Evolutionary conservation across 2,797 vertebrate genomes (phyloP).

Genomic region (Oreochromis grahami): DNA sequence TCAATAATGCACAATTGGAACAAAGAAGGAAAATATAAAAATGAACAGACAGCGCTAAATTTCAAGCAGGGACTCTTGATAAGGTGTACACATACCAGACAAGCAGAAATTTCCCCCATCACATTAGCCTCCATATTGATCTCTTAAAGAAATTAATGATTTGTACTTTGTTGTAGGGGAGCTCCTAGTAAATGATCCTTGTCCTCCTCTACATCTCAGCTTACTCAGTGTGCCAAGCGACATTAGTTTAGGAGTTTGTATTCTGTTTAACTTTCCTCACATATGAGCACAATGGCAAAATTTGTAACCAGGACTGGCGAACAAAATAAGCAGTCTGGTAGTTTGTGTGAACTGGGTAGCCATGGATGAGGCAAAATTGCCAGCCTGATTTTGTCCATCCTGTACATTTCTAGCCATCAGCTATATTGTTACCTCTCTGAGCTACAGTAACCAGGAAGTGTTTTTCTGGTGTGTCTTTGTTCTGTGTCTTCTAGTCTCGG

Average conservation of each 20-base stretch:
- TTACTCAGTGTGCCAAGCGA: neutral
- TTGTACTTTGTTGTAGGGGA: neutral
- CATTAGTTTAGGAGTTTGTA: neutral
- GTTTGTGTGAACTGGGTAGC: neutral
- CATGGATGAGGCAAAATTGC: neutral
- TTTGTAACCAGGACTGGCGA: neutral
- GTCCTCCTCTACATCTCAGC: neutral
- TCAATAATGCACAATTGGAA: neutral
- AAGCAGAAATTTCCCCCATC: neutral
- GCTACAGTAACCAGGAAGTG: neutral
- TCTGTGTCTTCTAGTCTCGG: slow-evolving; percentile 78
- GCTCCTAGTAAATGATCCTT: neutral
- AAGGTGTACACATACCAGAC: neutral
- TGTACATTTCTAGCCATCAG: neutral
- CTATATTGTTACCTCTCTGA: neutral
- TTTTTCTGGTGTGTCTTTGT: neutral
- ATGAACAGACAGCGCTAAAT: neutral
- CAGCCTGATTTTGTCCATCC: neutral
- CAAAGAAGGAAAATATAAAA: neutral
- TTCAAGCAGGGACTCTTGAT: neutral
- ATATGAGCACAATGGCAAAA: neutral
- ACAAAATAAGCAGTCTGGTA: neutral
- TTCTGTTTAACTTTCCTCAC: neutral
- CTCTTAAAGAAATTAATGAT: neutral
- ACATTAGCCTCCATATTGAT: neutral